These are phyloP conservation scores for Corydoras maculifer DNA, from an alignment of 2,113 vertebrate genomes.

Conservation along the genomic window DNA sequence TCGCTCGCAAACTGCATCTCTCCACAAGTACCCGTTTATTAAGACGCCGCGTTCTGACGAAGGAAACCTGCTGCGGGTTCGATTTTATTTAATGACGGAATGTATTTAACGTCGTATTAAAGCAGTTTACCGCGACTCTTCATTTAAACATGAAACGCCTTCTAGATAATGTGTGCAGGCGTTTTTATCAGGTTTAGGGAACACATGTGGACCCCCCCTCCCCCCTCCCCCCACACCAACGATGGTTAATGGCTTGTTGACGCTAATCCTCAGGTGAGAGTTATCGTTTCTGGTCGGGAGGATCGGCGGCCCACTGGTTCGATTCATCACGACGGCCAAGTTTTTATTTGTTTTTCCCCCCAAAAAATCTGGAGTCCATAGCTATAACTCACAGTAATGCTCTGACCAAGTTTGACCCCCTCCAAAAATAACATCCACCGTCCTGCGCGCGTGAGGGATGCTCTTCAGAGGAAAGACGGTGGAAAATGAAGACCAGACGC, in stretches of 20 bases:
- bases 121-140: too few relatives aligned
- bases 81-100: too few relatives aligned
- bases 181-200: neutral
- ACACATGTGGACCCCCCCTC: neutral
- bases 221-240: neutral
- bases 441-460: slow-evolving; percentile 5
- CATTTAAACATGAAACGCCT: neutral
- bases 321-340: slow-evolving; percentile 11
- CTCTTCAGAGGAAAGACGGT: slow-evolving; percentile 24
- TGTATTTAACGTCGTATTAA: too few relatives aligned
- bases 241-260: slow-evolving; percentile 4
- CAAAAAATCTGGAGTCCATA: slow-evolving; percentile 14
- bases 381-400: slow-evolving; percentile 31
- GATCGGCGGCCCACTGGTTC: slow-evolving; percentile 11
- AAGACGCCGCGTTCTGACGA: too few relatives aligned
- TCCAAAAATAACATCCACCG: slow-evolving; percentile 22
- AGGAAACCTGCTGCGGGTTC: too few relatives aligned
- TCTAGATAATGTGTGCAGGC: slow-evolving; percentile 4
- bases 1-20: too few relatives aligned
- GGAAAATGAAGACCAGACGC: slow-evolving; percentile 32
- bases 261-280: slow-evolving; percentile 9
- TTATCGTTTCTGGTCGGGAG: slow-evolving; percentile 15
- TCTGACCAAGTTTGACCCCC: slow-evolving; percentile 23
- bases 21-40: too few relatives aligned
- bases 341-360: slow-evolving; percentile 3